Percentiles rank a stretch among this genome's conserved stretches.
These are phyloP conservation scores for Diplosoma virens DNA, from an alignment of 23 tunicate species.

Conservation along the genomic window DNA sequence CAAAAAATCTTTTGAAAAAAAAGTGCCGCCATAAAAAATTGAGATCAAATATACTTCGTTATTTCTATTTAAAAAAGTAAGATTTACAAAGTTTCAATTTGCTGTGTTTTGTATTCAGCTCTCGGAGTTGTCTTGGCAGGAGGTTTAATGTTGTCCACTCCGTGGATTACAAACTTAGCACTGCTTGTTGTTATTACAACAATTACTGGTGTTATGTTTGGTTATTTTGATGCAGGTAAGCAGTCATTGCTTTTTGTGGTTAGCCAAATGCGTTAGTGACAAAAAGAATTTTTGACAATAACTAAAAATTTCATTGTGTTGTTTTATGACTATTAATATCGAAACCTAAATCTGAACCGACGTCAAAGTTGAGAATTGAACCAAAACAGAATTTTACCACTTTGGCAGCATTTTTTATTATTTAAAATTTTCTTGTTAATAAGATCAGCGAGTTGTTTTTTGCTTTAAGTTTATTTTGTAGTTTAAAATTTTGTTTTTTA, in stretches of 20 bases:
- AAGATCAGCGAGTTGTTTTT: too few species aligned
- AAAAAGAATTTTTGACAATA: background rate
- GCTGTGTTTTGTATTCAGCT: slow-evolving; percentile 44
- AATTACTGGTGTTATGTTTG: slow-evolving; percentile 60
- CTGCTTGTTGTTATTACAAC: slow-evolving; percentile 53
- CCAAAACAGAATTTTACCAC: too few species aligned
- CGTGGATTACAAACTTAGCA: slow-evolving; percentile 66
- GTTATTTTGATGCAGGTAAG: slow-evolving; percentile 78
- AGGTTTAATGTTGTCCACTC: slow-evolving; percentile 57
- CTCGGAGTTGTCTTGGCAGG: slow-evolving; percentile 62
- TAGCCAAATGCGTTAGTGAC: background rate
- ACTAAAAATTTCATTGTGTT: background rate
- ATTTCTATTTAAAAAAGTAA: background rate
- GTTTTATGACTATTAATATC: background rate
- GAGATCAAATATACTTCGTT: background rate
- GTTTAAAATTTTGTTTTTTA: too few species aligned
- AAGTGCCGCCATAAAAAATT: too few species aligned
- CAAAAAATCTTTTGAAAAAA: too few species aligned
- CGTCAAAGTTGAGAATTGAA: too few species aligned
- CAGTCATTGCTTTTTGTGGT: background rate
- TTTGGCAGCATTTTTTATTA: too few species aligned
- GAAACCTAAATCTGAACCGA: too few species aligned
- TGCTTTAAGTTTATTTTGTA: too few species aligned
- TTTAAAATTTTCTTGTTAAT: too few species aligned
- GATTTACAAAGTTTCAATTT: background rate